Base-by-base conservation (phyloP, 2,113 vertebrate genomes). In the Entelurus aequoreus region DNA sequence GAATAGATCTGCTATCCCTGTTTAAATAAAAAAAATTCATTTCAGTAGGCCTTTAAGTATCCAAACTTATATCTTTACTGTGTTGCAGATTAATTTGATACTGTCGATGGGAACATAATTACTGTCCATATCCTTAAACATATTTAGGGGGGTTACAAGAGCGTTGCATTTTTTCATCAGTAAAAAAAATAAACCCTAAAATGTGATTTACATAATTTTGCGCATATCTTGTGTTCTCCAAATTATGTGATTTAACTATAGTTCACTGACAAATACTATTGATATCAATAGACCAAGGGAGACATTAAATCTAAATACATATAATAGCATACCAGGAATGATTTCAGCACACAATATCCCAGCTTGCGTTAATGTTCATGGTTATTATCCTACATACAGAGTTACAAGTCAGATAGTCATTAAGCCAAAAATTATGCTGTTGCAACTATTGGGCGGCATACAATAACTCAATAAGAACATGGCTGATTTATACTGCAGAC, bases 381-480 rank as follows among this genome's bases (percentile, higher is more conserved):
- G 63, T 56, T 68, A 67, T 83, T 87, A 79, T 83, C 71, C 77
- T 79, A 75, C 80, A 75, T 86, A 80, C 74, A 61, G 66, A 74
- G 62, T 50, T 81, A 77, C 87, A 78, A 78, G 65, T 60, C 74
- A 74, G 62, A 76, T 82, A 87, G 36, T 16, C 85, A 80, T 38
- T 63, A 78, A 84, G 72, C 60, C 73, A 35, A 82, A 78, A 77
- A 89, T 92, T 92, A 90, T 90, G 87, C 82, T 75, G 69, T 63
- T 68, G 76, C 70, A 77, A 84, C 71, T 69, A 74, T 75, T 78
- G 79, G 69, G 85, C 82, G 87, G 89, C 90, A 90, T 91, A 28
- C 28, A 28, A 28, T 28, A 92, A 90, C 87, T 91, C 89, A 90
- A 90, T 90, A 86, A 85, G 82, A 88, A 88, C 86, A 85, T 77